Conservation (phyloP, 2,113 vertebrate genomes). For the Oreochromis tanganicae region DNA sequence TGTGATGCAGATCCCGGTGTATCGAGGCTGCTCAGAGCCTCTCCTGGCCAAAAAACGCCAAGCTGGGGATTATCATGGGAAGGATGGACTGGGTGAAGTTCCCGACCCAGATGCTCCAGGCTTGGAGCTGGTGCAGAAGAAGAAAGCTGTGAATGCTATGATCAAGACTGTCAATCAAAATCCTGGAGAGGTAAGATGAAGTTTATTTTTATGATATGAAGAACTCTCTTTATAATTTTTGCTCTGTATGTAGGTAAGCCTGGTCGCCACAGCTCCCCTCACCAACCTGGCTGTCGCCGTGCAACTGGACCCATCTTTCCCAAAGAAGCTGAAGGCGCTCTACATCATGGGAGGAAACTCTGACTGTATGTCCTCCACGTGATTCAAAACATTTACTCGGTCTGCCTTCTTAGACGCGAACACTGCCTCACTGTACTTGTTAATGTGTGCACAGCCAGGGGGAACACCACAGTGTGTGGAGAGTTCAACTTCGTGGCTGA, state of each 20-base stretch:
- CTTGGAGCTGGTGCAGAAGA: conserved; percentile 55
- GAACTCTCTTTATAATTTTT: not conserved
- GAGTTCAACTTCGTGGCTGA: conserved; percentile 76
- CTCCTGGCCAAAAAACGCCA: conserved; percentile 20
- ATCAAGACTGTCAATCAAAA: conserved; percentile 53
- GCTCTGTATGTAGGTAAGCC: not conserved
- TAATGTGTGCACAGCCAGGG: conserved; percentile 51
- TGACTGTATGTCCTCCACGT: not conserved
- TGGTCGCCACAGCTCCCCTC: not conserved
- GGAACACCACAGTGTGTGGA: conserved; percentile 66
- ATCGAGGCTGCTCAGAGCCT: conserved; percentile 33
- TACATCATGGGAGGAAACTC: not conserved
- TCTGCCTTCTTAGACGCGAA: conserved; percentile 24
- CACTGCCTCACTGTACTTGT: conserved; percentile 60
- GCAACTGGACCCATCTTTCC: not conserved
- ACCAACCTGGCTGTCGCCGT: not conserved
- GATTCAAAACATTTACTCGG: not conserved
- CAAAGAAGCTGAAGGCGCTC: not conserved
- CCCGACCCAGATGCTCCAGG: conserved; percentile 61
- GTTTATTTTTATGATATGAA: not conserved
- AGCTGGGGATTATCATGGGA: conserved; percentile 56
- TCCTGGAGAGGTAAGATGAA: conserved; percentile 58
- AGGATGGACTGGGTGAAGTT: conserved; percentile 69
- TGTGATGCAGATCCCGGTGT: conserved; percentile 64
- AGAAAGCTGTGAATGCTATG: conserved; percentile 58